Conservation (phyloP, 1,140 invertebrate genomes). For the Drosophila biarmipes region DNA sequence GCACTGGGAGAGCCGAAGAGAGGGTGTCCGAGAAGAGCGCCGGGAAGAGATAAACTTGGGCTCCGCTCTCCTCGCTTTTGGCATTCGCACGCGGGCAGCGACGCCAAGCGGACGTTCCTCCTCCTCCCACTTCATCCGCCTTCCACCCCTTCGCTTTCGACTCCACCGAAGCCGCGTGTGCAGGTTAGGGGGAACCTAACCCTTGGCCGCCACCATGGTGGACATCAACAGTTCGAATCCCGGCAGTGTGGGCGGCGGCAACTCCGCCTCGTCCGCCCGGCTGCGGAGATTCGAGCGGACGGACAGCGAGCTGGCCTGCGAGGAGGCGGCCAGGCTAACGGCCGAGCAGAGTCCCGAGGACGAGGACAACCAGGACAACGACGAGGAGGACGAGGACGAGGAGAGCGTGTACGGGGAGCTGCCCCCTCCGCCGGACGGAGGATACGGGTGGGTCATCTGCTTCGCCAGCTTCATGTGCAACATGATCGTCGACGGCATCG, state of each 20-base stretch:
- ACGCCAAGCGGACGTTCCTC: slow-evolving; percentile 38
- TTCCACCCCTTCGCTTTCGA: slow-evolving; percentile 1
- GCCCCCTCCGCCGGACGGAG: slow-evolving; percentile 93
- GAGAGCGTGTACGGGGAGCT: slow-evolving; percentile 91
- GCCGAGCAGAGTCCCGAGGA: slow-evolving; percentile 88
- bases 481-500: slow-evolving; percentile 98
- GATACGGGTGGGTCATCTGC: slow-evolving; percentile 94
- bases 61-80: slow-evolving; percentile 11
- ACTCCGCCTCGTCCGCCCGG: slow-evolving; percentile 64
- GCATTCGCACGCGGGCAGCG: slow-evolving; percentile 40
- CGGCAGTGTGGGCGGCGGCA: slow-evolving; percentile 61
- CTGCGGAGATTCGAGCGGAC: slow-evolving; percentile 87
- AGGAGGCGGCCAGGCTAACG: slow-evolving; percentile 90
- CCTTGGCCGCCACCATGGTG: slow-evolving; percentile 18
- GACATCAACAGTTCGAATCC: slow-evolving; percentile 31
- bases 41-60: slow-evolving; percentile 26
- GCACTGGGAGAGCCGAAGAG: slow-evolving; percentile 41
- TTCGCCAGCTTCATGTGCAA: slow-evolving; percentile 99
- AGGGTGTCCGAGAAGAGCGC: slow-evolving; percentile 10
- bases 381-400: slow-evolving; percentile 90
- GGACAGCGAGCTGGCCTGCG: slow-evolving; percentile 93
- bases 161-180: slow-evolving; percentile 25
- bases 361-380: slow-evolving; percentile 86
- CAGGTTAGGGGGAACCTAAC: not conserved
- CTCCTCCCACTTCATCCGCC: slow-evolving; percentile 2